Evolutionary conservation across 2,113 vertebrate genomes (phyloP), one percentile per base, ranked within the genome.

Genomic region (Lucifuga dentata): DNA sequence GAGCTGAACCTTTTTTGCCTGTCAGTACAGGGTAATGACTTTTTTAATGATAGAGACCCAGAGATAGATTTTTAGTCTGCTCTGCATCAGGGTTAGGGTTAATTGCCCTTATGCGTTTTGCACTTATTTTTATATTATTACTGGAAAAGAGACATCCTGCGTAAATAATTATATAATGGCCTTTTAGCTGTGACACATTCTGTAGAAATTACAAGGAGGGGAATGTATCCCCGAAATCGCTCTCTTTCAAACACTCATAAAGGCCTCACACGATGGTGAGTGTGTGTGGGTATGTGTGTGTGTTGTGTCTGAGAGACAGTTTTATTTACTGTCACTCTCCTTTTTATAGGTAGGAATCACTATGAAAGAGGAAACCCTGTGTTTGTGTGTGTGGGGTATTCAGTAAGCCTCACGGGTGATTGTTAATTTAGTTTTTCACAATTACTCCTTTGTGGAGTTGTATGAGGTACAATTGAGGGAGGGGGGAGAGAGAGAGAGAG

Each of bases 381-480:
- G 41, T 32, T 40, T 33, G 16, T 24, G 7, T 50, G 17, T 21
- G 23, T 35, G 17, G 2, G 40, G 2, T 8, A 15, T 44, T 19
- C 23, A 36, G 19, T 35, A 35, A 33, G 26, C 59, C 19, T 45
- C 48, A 50, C 61, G 63, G 51, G 46, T 63, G 26, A 43, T 43
- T 41, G 11, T 58, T 45, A 33, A 55, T 45, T 17, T 19, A 32
- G 23, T 32, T 64, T 58, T 36, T 52, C 40, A 75, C 72, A 71
- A 44, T 71, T 38, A 55, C 19, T 36, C 40, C 40, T 77, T 74
- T 65, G 73, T 76, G 20, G n/a, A 69, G 43, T 23, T 51, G 32
- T 32, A 40, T 64, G 16, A 67, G 68, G 59, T 79, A 76, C 40
- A 50, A 46, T 35, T 53, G n/a, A n/a, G n/a, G n/a, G n/a, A n/a